Evolutionary conservation across 2,888 invertebrate genomes (phyloP).

Genomic region (Amorpha juglandis): DNA sequence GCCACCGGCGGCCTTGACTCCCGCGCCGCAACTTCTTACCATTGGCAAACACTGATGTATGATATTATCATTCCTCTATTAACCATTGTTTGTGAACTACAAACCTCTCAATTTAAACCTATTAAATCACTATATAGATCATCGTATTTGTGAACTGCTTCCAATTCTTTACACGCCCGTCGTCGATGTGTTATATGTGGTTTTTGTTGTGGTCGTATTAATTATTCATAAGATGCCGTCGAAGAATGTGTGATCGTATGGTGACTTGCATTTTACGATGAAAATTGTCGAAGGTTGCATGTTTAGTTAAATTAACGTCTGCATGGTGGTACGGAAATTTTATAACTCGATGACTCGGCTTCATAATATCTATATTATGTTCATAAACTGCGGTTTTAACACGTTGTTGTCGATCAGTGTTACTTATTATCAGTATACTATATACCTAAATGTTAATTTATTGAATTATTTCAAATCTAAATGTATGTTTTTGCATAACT

Average conservation of each 20-base stretch:
- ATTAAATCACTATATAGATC: slow-evolving; percentile 16
- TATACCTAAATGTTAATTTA: too few relatives aligned
- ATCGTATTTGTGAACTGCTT: not conserved
- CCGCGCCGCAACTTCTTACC: slow-evolving; percentile 69
- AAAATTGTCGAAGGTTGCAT: slow-evolving; percentile 38
- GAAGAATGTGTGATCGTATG: slow-evolving; percentile 29
- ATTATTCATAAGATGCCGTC: slow-evolving; percentile 20
- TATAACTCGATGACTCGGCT: slow-evolving; percentile 31
- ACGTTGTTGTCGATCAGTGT: not conserved
- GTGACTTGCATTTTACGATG: slow-evolving; percentile 52
- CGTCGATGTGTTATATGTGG: not conserved
- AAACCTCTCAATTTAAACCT: slow-evolving; percentile 31
- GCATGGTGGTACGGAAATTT: slow-evolving; percentile 43
- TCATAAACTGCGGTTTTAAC: slow-evolving; percentile 10
- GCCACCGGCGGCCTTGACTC: slow-evolving; percentile 81
- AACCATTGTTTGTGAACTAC: slow-evolving; percentile 27
- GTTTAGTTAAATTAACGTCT: slow-evolving; percentile 37
- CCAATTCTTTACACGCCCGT: not conserved
- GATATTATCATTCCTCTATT: slow-evolving; percentile 46
- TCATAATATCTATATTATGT: not conserved
- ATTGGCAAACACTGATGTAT: slow-evolving; percentile 57
- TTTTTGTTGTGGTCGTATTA: slow-evolving; percentile 11
- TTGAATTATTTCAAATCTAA: not conserved
- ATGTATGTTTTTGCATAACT: not conserved
- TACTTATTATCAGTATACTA: not conserved